A percentile compares a stretch with the other conserved stretches of the same genome.
Conservation (phyloP, 2,888 invertebrate species). For the Drosophila pegasa region DNA sequence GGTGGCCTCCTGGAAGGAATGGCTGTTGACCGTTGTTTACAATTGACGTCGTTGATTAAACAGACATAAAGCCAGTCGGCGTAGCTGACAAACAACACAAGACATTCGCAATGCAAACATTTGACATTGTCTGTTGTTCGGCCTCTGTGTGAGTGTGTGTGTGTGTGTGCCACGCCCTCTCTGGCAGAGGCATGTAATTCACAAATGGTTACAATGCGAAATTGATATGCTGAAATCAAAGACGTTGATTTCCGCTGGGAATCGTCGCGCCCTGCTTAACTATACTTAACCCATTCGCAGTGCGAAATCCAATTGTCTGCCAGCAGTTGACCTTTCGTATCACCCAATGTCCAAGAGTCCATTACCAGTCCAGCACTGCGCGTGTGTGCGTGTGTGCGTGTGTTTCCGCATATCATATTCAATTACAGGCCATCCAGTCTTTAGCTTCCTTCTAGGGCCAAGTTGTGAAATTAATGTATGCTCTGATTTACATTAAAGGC, state of each 20-base stretch:
- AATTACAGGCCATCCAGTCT: slow-evolving; percentile 70
- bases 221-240: slow-evolving; percentile 79
- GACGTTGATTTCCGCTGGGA: slow-evolving; percentile 78
- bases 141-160: not conserved
- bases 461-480: slow-evolving; percentile 73
- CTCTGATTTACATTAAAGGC: slow-evolving; percentile 73
- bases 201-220: slow-evolving; percentile 46
- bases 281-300: slow-evolving; percentile 59
- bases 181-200: slow-evolving; percentile 28
- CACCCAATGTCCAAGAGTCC: slow-evolving; percentile 46
- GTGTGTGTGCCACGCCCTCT: slow-evolving; percentile 29
- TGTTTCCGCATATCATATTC: slow-evolving; percentile 61
- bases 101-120: slow-evolving; percentile 51
- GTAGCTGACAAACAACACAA: slow-evolving; percentile 55
- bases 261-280: slow-evolving; percentile 55
- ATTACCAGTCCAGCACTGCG: slow-evolving; percentile 28
- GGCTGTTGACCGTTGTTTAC: slow-evolving; percentile 71
- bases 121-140: slow-evolving; percentile 29
- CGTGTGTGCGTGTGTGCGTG: slow-evolving; percentile 18
- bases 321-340: slow-evolving; percentile 57
- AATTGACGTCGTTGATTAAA: slow-evolving; percentile 72
- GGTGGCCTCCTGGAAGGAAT: slow-evolving; percentile 20
- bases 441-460: slow-evolving; percentile 61
- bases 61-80: slow-evolving; percentile 65
- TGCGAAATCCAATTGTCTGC: slow-evolving; percentile 54